These are phyloP conservation scores for Sebastes iracundus DNA, from an alignment of 2,797 vertebrate genomes.

Conservation along the genomic window DNA sequence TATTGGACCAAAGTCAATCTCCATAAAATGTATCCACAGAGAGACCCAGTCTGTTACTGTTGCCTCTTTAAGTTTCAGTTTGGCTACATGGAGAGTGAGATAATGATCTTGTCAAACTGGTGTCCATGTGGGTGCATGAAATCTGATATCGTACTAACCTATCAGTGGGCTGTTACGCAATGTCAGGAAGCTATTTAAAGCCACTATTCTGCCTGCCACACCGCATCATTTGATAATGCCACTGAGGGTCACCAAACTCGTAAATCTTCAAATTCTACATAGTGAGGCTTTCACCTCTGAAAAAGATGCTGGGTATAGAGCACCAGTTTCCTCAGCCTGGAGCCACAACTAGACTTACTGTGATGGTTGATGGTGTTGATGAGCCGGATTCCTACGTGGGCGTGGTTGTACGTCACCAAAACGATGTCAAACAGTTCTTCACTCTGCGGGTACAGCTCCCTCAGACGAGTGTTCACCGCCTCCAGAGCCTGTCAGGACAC, in stretches of 20 bases:
- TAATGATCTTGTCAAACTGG: conserved; percentile 18
- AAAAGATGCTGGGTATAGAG: not conserved
- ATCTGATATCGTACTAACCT: not conserved
- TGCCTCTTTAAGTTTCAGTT: not conserved
- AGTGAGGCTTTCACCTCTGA: not conserved
- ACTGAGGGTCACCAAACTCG: not conserved
- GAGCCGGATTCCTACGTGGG: conserved; percentile 94
- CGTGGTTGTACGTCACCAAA: conserved; percentile 97
- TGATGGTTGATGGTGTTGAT: conserved; percentile 99
- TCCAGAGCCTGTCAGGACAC: conserved; percentile 89
- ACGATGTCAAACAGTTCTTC: conserved; percentile 97
- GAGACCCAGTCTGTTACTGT: not conserved
- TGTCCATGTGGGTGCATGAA: not conserved
- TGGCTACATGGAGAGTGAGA: not conserved
- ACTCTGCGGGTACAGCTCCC: conserved; percentile 92
- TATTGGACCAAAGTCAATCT: not conserved
- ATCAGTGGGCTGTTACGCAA: not conserved
- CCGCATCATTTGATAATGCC: not conserved
- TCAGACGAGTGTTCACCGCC: conserved; percentile 87
- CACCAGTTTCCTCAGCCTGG: not conserved
- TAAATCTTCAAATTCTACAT: not conserved
- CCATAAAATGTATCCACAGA: not conserved
- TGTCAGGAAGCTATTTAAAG: conserved; percentile 20
- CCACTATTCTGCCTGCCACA: not conserved
- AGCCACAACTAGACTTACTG: conserved; percentile 80